phyloP scores from a whole-genome alignment of 2,888 invertebrate genomes.

The Protonemura montana region DNA sequence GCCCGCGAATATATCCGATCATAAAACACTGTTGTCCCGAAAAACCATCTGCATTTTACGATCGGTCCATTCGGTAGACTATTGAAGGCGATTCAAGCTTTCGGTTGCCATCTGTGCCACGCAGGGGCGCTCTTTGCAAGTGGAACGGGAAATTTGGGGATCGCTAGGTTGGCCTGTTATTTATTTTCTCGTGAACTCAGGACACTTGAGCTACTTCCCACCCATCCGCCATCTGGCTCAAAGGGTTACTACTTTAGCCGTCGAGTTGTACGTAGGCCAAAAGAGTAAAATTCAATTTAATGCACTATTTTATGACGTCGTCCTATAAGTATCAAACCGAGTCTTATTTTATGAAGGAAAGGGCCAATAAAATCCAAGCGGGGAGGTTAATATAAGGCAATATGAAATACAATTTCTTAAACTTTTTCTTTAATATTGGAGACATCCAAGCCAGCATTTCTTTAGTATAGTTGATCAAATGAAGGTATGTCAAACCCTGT shows the following conservation, averaged over 20 bases:
- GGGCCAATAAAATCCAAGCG: neutral
- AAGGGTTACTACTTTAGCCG: neutral
- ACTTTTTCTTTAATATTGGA: neutral
- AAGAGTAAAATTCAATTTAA: constrained; percentile 2
- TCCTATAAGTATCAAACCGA: neutral
- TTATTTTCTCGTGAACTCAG: neutral
- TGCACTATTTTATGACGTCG: neutral
- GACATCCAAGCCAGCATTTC: neutral
- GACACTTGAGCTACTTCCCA: constrained; percentile 7
- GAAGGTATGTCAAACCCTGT: no score
- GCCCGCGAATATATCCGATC: neutral
- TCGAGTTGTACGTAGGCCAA: neutral
- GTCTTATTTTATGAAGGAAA: neutral
- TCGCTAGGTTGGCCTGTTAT: neutral
- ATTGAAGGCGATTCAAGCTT: neutral
- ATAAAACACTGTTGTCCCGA: neutral
- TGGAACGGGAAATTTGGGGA: neutral
- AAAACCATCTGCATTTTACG: neutral
- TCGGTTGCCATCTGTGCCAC: neutral
- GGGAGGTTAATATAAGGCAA: neutral
- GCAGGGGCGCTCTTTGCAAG: neutral
- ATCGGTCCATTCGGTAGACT: neutral
- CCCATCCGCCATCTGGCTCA: neutral
- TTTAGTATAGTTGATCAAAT: no score
- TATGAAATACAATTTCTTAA: neutral